Percentiles rank a stretch among this genome's conserved stretches.
phyloP scores from a whole-genome alignment of 2,113 vertebrate genomes.

The Labrus mixtus region DNA sequence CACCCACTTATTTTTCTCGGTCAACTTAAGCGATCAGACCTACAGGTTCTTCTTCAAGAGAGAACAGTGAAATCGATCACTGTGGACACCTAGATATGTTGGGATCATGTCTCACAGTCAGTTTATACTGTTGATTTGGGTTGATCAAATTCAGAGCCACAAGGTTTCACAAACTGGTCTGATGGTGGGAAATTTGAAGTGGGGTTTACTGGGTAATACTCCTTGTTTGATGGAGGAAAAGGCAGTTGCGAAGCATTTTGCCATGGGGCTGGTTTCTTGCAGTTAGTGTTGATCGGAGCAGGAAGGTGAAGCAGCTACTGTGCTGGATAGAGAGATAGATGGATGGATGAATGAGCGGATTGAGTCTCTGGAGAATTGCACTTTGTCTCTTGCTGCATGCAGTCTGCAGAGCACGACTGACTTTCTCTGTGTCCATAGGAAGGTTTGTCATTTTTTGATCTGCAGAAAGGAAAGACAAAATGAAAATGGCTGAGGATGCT shows the following conservation, averaged over 20 bases:
- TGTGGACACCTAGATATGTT: background rate
- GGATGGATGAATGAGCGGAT: slow-evolving; percentile 44
- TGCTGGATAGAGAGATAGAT: slow-evolving; percentile 18
- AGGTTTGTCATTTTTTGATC: slow-evolving; percentile 81
- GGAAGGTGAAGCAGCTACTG: slow-evolving; percentile 31
- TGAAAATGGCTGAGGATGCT: no score
- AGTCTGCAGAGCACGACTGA: slow-evolving; percentile 16
- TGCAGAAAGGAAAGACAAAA: slow-evolving; percentile 29
- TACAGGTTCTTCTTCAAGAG: background rate
- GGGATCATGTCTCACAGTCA: slow-evolving; percentile 3
- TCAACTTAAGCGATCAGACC: background rate
- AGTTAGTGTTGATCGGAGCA: slow-evolving; percentile 32
- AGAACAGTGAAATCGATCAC: background rate
- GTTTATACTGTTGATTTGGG: background rate
- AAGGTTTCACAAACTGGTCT: background rate
- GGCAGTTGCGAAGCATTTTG: background rate
- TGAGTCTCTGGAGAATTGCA: slow-evolving; percentile 63
- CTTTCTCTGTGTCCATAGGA: slow-evolving; percentile 6
- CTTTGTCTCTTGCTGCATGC: slow-evolving; percentile 59
- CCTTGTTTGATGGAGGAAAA: background rate
- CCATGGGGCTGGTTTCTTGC: background rate
- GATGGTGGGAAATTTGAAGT: background rate
- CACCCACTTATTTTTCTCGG: background rate
- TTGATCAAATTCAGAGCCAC: background rate
- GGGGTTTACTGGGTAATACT: background rate